Conservation (phyloP, 2,113 vertebrate species). For the Emydura subglobosa region DNA sequence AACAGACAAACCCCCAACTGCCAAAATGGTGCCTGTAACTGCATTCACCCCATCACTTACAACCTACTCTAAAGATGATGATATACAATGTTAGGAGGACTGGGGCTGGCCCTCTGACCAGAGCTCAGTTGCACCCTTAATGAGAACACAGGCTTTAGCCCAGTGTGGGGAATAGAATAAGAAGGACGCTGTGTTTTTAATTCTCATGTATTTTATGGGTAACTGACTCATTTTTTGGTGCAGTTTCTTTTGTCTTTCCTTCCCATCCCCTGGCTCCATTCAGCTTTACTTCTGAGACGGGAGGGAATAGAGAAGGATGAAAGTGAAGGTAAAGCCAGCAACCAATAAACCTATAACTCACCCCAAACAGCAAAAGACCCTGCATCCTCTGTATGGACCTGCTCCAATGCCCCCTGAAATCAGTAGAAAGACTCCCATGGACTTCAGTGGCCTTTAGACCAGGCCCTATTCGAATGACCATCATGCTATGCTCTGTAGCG, state of each 20-base stretch:
- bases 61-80: neutral
- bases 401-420: neutral
- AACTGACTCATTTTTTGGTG: neutral
- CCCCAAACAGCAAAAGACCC: neutral
- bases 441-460: neutral
- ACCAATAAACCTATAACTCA: fast-evolving
- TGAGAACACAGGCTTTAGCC: neutral
- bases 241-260: neutral
- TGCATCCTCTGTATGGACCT: neutral
- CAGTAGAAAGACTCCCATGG: neutral
- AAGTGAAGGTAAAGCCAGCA: neutral
- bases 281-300: neutral
- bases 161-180: neutral
- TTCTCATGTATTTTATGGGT: fast-evolving
- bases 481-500: neutral
- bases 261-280: neutral
- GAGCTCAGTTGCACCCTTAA: neutral
- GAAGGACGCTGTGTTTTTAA: neutral
- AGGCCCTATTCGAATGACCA: neutral
- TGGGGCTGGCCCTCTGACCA: neutral
- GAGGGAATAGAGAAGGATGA: neutral
- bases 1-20: too few relatives aligned
- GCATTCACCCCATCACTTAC: neutral
- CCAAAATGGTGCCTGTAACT: too few relatives aligned
- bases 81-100: neutral